These are phyloP conservation scores for Propithecus perrieri DNA, from an alignment of 2,797 vertebrate genomes.

Conservation along the genomic window DNA sequence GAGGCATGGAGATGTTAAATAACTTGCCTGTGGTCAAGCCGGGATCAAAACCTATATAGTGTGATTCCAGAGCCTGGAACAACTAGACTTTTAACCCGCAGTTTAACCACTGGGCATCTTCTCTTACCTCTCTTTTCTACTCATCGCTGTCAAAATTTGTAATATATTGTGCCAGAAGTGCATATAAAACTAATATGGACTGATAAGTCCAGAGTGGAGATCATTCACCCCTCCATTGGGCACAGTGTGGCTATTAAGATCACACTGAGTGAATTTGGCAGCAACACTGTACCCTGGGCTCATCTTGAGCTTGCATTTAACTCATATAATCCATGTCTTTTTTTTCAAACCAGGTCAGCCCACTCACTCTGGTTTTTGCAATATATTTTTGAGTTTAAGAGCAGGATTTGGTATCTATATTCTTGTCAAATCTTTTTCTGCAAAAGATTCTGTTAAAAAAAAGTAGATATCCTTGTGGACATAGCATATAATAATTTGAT, in stretches of 20 bases:
- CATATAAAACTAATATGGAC: neutral
- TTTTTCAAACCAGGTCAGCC: neutral
- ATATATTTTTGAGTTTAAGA: conserved; percentile 20
- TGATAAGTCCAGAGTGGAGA: neutral
- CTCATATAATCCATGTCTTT: neutral
- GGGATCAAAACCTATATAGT: neutral
- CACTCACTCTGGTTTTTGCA: neutral
- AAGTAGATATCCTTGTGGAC: neutral
- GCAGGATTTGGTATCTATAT: neutral
- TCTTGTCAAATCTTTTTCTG: conserved; percentile 23
- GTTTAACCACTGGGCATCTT: neutral
- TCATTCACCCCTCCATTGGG: neutral
- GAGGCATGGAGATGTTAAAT: neutral
- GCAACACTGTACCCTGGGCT: neutral
- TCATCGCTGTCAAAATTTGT: neutral
- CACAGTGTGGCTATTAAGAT: neutral
- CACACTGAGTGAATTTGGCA: neutral
- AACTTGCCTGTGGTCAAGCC: neutral
- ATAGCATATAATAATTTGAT: neutral
- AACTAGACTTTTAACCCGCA: neutral
- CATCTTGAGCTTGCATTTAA: neutral
- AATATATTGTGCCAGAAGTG: neutral
- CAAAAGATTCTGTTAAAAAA: neutral
- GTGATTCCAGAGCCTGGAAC: neutral
- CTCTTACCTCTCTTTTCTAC: neutral